These are phyloP conservation scores for Saccopteryx bilineata DNA, from an alignment of 2,113 vertebrate genomes.

Conservation along the genomic window DNA sequence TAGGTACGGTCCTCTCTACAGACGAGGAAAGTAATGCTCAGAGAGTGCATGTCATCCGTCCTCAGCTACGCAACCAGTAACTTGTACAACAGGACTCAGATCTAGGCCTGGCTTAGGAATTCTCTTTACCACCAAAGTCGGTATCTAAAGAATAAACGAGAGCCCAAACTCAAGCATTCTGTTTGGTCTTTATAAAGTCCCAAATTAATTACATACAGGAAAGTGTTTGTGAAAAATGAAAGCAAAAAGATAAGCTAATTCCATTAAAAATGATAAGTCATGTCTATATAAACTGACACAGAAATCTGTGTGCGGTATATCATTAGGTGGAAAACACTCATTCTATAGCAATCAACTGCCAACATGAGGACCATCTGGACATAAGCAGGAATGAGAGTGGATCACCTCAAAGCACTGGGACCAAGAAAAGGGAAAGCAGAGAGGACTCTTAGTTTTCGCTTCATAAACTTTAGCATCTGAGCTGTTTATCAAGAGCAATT, in stretches of 20 bases:
- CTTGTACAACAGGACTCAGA: neutral
- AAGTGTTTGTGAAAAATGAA: slow-evolving; percentile 15
- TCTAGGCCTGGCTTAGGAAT: neutral
- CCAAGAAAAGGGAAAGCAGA: neutral
- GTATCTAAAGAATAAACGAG: neutral
- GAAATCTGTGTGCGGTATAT: neutral
- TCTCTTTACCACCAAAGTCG: neutral
- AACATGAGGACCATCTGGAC: neutral
- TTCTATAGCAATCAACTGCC: neutral
- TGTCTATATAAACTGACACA: neutral
- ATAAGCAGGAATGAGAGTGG: neutral
- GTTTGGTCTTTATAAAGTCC: neutral
- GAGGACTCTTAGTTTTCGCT: neutral
- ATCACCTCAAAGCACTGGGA: neutral
- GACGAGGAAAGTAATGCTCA: neutral
- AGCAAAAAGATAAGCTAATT: neutral
- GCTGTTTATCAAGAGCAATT: neutral
- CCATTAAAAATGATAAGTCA: slow-evolving; percentile 14
- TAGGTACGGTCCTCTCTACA: neutral
- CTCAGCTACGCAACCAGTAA: neutral
- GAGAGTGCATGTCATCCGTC: neutral
- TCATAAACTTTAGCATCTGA: neutral
- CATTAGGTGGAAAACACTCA: neutral
- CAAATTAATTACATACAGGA: neutral
- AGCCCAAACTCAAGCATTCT: neutral